These are phyloP conservation scores for Drosophila dives DNA, from an alignment of 2,888 invertebrate genomes.

Conservation along the genomic window DNA sequence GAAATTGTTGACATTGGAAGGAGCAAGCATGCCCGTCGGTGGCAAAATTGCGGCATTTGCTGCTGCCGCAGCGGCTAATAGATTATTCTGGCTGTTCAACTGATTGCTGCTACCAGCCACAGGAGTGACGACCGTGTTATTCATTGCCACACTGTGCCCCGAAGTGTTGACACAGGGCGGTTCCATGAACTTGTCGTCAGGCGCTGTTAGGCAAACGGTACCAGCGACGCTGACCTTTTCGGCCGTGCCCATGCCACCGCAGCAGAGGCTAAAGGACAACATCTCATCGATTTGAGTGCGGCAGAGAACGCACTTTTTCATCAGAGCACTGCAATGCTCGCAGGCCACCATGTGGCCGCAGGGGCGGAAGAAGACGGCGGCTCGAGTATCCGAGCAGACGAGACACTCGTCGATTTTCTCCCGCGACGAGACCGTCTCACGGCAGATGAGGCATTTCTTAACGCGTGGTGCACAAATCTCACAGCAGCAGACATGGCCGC, in stretches of 20 bases:
- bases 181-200: slow-evolving; percentile 74
- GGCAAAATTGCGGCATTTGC: slow-evolving; percentile 56
- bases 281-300: slow-evolving; percentile 93
- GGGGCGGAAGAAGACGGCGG: slow-evolving; percentile 96
- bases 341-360: slow-evolving; percentile 93
- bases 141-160: slow-evolving; percentile 84
- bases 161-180: slow-evolving; percentile 82
- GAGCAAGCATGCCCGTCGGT: slow-evolving; percentile 68
- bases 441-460: slow-evolving; percentile 97
- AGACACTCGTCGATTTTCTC: slow-evolving; percentile 97
- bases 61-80: slow-evolving; percentile 63
- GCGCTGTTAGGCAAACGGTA: slow-evolving; percentile 36
- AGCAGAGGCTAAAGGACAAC: slow-evolving; percentile 86
- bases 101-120: slow-evolving; percentile 77
- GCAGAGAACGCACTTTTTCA: slow-evolving; percentile 99
- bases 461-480: slow-evolving; percentile 94
- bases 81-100: slow-evolving; percentile 81
- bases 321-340: slow-evolving; percentile 94
- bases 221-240: slow-evolving; percentile 77
- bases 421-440: slow-evolving; percentile 92
- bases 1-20: slow-evolving; percentile 88
- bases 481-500: slow-evolving; percentile 97
- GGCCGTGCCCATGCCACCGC: slow-evolving; percentile 85
- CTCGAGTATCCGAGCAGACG: slow-evolving; percentile 97
- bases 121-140: slow-evolving; percentile 83